Percentiles rank a stretch among this genome's conserved stretches.
Conservation (phyloP, 2,113 vertebrate genomes). For the Tiliqua scincoides region DNA sequence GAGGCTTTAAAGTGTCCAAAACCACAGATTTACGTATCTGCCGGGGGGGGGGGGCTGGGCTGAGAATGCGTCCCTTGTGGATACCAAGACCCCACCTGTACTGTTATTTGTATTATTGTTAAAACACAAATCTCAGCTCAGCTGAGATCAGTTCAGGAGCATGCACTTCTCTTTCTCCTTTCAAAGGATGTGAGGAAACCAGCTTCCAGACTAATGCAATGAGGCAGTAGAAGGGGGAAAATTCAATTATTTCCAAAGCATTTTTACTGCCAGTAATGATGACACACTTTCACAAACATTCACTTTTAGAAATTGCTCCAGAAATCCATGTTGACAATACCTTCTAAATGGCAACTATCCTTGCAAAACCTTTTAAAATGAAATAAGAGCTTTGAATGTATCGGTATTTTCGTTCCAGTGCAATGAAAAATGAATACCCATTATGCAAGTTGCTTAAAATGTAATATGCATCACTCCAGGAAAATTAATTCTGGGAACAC, state of each 20-base stretch:
- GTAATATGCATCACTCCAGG: background rate
- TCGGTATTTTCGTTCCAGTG: background rate
- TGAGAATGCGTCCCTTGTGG: no score
- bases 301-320: background rate
- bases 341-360: background rate
- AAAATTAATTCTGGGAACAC: constrained; percentile 7
- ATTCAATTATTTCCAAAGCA: constrained; percentile 4
- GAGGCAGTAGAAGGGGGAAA: background rate
- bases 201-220: background rate
- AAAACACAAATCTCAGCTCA: no score
- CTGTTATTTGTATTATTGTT: no score
- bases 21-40: no score
- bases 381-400: background rate
- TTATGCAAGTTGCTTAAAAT: constrained; percentile 12
- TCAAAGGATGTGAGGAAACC: background rate
- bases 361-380: background rate
- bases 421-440: background rate
- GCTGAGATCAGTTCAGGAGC: background rate
- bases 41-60: no score
- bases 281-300: background rate
- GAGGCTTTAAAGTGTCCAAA: no score
- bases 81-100: no score
- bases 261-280: background rate
- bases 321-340: background rate
- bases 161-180: background rate